These are phyloP conservation scores for Anhinga rufa DNA, from an alignment of 2,113 vertebrate species.

Conservation along the genomic window DNA sequence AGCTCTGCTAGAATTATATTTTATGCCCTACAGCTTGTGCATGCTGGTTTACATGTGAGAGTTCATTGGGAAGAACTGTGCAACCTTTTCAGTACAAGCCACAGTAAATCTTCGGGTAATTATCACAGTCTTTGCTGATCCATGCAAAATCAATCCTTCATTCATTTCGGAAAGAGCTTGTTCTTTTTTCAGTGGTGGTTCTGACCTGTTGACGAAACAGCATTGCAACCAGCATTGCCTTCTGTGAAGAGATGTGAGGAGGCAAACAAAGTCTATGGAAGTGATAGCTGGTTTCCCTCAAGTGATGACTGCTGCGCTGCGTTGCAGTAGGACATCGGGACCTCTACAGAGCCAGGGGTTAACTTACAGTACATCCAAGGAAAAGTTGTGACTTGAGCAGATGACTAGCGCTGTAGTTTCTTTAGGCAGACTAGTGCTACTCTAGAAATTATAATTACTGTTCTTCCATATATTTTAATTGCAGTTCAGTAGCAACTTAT, in stretches of 20 bases:
- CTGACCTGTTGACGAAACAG: neutral
- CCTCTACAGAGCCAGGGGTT: neutral
- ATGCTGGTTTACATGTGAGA: neutral
- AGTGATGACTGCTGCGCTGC: neutral
- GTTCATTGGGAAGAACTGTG: neutral
- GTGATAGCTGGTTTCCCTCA: neutral
- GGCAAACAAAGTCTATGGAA: neutral
- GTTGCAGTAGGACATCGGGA: neutral
- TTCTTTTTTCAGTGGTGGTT: neutral
- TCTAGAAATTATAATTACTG: neutral
- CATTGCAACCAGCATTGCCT: neutral
- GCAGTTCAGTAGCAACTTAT: neutral
- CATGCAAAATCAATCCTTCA: neutral
- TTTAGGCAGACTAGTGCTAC: neutral
- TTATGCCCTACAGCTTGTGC: neutral
- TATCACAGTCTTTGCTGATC: neutral
- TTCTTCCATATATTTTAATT: neutral
- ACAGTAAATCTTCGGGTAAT: neutral
- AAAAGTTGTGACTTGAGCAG: neutral
- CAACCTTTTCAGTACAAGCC: neutral
- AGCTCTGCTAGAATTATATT: neutral
- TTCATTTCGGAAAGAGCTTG: neutral
- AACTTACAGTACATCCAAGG: accelerated
- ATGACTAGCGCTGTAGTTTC: neutral
- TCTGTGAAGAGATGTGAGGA: neutral